Evolutionary conservation across 2,888 invertebrate genomes (phyloP).

Genomic region (Hoplodrina blanda): DNA sequence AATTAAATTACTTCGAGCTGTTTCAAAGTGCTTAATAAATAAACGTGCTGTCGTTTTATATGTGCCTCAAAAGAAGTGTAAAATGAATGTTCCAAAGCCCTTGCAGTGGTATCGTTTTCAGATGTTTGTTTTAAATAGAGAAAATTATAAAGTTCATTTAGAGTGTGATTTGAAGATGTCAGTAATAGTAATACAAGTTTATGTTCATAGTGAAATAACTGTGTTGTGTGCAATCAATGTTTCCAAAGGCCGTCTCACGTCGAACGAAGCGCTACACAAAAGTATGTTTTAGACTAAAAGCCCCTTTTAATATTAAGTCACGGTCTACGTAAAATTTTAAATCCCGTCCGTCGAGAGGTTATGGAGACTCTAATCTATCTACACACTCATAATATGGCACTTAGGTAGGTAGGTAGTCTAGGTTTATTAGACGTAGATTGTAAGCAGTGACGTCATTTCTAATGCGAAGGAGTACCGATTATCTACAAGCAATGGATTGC

Average conservation of each 20-base stretch:
- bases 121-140: constrained; percentile 67
- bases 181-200: constrained; percentile 62
- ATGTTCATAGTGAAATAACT: constrained; percentile 33
- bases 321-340: constrained; percentile 41
- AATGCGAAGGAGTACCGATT: neutral
- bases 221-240: constrained; percentile 48
- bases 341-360: constrained; percentile 3
- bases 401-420: too few species aligned
- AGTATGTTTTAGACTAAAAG: constrained; percentile 44
- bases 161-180: constrained; percentile 76
- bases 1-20: constrained; percentile 60
- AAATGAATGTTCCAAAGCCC: constrained; percentile 65
- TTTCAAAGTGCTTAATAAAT: constrained; percentile 61
- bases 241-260: constrained; percentile 7
- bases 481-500: neutral
- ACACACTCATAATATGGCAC: neutral
- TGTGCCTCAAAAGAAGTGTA: constrained; percentile 68
- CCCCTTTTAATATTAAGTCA: constrained; percentile 3
- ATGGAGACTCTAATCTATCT: constrained; percentile 9
- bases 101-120: constrained; percentile 72
- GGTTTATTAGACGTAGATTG: neutral
- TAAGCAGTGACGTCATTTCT: constrained; percentile 11
- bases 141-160: constrained; percentile 68
- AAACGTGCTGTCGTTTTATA: constrained; percentile 69
- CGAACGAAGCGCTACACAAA: constrained; percentile 17